Evolutionary conservation across 2,113 vertebrate species (phyloP), one percentile per base, ranked within the genome.

Genomic region (Malaclemys terrapin): DNA sequence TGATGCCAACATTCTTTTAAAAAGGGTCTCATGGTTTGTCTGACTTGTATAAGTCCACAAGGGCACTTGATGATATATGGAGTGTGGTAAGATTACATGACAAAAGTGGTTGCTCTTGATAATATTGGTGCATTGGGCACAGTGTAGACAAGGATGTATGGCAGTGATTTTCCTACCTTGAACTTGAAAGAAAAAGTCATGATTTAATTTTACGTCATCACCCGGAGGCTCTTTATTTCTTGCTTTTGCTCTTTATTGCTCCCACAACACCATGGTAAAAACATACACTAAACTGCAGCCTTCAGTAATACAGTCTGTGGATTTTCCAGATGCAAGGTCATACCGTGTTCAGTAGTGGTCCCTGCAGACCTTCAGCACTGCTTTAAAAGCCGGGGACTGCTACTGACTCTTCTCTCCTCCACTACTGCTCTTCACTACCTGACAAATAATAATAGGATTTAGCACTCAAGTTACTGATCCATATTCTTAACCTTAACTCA

Each of bases 141-240:
- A 93, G 85, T 96, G 95, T 54, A 95, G 96, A 96, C 96, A 96
- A 52, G 95, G 97, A 97, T 54, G 80, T 81, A 97, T 0, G 5
- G 65, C 94, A 96, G 92, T 97, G 97, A 97, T 97, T 97, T 97
- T 97, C 93, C 93, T 96, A 97, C 92, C 95, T 97, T 97, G 95
- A 96, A 96, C 97, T 94, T 97, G 94, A 93, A 95, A 97, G 93
- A 94, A 91, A n/a, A 89, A 97, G 96, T 95, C 95, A 93, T 95
- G 96, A 97, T 96, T 97, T 96, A 93, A 96, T 96, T 97, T 97
- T 93, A 97, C 96, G 90, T 97, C 94, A 84, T 94, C 91, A 95
- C 96, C 96, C 10, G 90, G 95, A 96, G 96, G 95, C 96, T 97
- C 91, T 97, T 97, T 97, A 96, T 97, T 96, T 94, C 92, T 97